A percentile compares a stretch with the other conserved stretches of the same genome.
Evolutionary conservation across 1,140 invertebrate species (phyloP).

Genomic region (Nomia melanderi): DNA sequence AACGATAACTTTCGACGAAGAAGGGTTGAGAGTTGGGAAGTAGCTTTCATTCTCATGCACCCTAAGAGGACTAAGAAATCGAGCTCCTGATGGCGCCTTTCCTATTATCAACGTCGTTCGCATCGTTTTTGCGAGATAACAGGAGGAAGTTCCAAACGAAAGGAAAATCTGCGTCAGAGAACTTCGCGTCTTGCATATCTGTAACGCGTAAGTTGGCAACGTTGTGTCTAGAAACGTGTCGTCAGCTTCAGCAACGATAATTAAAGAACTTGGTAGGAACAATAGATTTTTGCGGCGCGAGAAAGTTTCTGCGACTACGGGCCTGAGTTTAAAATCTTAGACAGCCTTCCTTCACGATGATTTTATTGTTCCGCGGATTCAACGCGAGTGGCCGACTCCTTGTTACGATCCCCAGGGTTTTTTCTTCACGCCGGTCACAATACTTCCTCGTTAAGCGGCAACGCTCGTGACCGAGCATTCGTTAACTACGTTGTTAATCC

Average conservation of each 20-base stretch:
- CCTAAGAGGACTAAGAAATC: background rate
- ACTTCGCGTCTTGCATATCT: too few relatives aligned
- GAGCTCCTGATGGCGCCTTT: background rate
- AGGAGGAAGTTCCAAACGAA: background rate
- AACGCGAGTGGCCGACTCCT: conserved; percentile 7
- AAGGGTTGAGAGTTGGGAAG: conserved; percentile 9
- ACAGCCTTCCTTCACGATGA: conserved; percentile 13
- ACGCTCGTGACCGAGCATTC: conserved; percentile 8
- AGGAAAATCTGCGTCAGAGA: background rate
- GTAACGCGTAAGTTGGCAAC: too few relatives aligned
- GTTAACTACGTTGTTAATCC: conserved; percentile 12
- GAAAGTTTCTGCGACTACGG: conserved; percentile 11
- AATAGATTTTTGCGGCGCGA: conserved; percentile 36
- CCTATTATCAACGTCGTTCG: background rate
- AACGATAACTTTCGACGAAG: conserved; percentile 9
- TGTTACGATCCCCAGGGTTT: background rate
- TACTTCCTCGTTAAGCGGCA: conserved; percentile 31
- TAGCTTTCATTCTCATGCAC: conserved; percentile 23
- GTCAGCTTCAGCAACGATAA: background rate
- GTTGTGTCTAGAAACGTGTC: too few relatives aligned
- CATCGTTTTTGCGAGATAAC: background rate
- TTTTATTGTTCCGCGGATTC: conserved; percentile 27
- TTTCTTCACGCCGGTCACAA: background rate
- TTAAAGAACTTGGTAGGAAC: conserved; percentile 41
- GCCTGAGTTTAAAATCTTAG: conserved; percentile 38